These are phyloP conservation scores for Acropternis orthonyx DNA, from an alignment of 2,797 vertebrate genomes.

Conservation along the genomic window DNA sequence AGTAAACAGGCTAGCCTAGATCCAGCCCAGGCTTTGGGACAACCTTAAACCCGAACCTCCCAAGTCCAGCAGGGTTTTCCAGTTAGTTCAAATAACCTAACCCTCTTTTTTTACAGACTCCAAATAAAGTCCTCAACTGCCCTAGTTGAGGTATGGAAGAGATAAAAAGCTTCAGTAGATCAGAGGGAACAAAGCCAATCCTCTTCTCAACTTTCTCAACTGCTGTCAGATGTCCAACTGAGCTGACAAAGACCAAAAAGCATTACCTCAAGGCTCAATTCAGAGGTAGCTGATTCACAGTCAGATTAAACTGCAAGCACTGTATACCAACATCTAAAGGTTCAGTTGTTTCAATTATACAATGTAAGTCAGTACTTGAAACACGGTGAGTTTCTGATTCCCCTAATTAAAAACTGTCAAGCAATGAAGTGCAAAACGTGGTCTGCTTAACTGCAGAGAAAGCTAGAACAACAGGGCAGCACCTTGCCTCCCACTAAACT, in stretches of 20 bases:
- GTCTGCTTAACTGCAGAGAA: not conserved
- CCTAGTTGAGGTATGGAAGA: not conserved
- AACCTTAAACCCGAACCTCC: not conserved
- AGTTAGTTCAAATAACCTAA: not conserved
- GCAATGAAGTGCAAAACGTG: not conserved
- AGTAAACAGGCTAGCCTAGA: not conserved
- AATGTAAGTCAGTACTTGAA: not conserved
- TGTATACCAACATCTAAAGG: not conserved
- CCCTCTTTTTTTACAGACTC: not conserved
- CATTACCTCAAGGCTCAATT: not conserved
- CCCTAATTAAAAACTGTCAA: not conserved
- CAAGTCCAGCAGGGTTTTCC: not conserved
- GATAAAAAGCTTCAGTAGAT: not conserved
- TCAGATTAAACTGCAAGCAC: not conserved
- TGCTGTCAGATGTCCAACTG: not conserved
- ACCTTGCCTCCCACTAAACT: not conserved
- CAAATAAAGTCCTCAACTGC: not conserved
- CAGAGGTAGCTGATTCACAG: not conserved
- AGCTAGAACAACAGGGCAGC: not conserved
- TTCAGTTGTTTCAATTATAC: not conserved
- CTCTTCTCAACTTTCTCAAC: not conserved
- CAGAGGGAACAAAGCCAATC: not conserved
- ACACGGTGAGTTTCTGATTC: not conserved
- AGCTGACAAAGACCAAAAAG: not conserved
- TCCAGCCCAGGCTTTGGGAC: not conserved